These are phyloP conservation scores for Semicossyphus pulcher DNA, from an alignment of 2,113 vertebrate species.

Conservation along the genomic window DNA sequence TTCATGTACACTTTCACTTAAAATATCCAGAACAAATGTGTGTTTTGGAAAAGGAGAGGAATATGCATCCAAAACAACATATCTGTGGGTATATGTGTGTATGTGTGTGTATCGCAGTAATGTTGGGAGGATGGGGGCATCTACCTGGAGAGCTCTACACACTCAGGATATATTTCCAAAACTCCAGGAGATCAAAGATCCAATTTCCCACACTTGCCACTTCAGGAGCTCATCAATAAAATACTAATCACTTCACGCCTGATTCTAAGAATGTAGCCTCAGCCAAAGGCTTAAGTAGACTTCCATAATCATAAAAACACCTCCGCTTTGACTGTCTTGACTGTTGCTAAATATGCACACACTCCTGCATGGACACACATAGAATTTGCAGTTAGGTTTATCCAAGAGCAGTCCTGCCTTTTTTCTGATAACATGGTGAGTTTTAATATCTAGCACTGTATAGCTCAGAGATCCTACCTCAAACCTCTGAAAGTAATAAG, in stretches of 20 bases:
- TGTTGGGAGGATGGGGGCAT: slow-evolving; percentile 26
- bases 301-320: slow-evolving; percentile 61
- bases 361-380: slow-evolving; percentile 1
- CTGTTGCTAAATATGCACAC: slow-evolving; percentile 37
- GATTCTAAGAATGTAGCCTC: slow-evolving; percentile 67
- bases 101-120: slow-evolving; percentile 19
- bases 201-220: slow-evolving; percentile 85
- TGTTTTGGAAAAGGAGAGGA: slow-evolving; percentile 89
- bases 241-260: slow-evolving; percentile 84
- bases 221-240: slow-evolving; percentile 86
- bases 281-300: slow-evolving; percentile 73
- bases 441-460: slow-evolving; percentile 25
- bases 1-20: slow-evolving; percentile 92
- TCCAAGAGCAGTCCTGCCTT: slow-evolving; percentile 50
- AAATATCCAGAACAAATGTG: slow-evolving; percentile 99
- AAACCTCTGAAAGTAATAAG: slow-evolving; percentile 50
- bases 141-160: slow-evolving; percentile 81
- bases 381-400: slow-evolving; percentile 56
- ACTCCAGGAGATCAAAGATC: slow-evolving; percentile 84
- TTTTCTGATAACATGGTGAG: slow-evolving; percentile 33
- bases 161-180: slow-evolving; percentile 82
- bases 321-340: slow-evolving; percentile 52
- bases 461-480: slow-evolving; percentile 40
- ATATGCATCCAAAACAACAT: slow-evolving; percentile 77
- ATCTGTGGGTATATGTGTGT: slow-evolving; percentile 9